phyloP scores from a whole-genome alignment of 2,888 invertebrate species.

The Microctonus aethiopoides region DNA sequence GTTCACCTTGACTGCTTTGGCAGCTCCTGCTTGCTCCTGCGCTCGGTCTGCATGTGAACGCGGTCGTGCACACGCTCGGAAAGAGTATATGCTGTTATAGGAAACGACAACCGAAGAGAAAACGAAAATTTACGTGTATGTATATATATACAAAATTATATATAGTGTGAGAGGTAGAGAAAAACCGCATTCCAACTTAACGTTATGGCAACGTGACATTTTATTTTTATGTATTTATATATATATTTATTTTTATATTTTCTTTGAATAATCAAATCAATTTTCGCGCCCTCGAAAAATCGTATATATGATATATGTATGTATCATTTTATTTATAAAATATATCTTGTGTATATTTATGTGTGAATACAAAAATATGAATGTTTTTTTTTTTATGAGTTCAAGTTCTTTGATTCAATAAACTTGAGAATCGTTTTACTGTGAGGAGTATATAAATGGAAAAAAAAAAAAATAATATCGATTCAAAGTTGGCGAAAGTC shows the following conservation, averaged over 20 bases:
- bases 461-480: neutral
- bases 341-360: neutral
- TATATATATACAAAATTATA: neutral
- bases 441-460: neutral
- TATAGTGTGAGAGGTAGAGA: conserved; percentile 1
- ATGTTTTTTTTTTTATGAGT: neutral
- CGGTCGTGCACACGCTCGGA: conserved; percentile 9
- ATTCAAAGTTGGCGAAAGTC: conserved; percentile 34
- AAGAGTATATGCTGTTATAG: conserved; percentile 21
- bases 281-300: conserved; percentile 3
- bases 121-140: conserved; percentile 5
- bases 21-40: conserved; percentile 34
- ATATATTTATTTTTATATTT: neutral
- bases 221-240: conserved; percentile 20
- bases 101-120: conserved; percentile 13
- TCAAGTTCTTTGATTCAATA: conserved; percentile 4
- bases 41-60: conserved; percentile 33
- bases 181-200: conserved; percentile 28
- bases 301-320: neutral
- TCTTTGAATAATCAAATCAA: conserved; percentile 1
- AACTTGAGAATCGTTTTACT: neutral
- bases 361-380: neutral
- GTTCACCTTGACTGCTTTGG: conserved; percentile 65
- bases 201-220: conserved; percentile 6
- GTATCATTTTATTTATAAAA: neutral